Conservation (phyloP, 2,888 invertebrate species). For the Pasiphila rectangulata region DNA sequence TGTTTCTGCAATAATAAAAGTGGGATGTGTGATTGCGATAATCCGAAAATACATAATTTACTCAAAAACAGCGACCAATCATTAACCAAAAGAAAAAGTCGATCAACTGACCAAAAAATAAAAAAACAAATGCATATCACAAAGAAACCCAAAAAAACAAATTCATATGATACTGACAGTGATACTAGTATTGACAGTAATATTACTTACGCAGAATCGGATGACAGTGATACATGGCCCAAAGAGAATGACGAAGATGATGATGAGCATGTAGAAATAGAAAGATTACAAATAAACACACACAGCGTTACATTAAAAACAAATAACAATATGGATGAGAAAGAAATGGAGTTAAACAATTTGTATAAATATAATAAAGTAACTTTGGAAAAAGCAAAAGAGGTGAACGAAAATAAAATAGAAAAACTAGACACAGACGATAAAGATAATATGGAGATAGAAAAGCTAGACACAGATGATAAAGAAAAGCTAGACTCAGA, state of each 20-base stretch:
- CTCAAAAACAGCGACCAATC: constrained; percentile 2
- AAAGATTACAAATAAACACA: constrained; percentile 11
- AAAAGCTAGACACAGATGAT: constrained; percentile 14
- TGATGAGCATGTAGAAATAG: constrained; percentile 7
- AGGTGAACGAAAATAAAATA: constrained; percentile 12
- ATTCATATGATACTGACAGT: constrained; percentile 6
- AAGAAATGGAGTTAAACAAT: constrained; percentile 9
- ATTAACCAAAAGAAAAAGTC: too few species aligned
- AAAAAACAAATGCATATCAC: too few species aligned
- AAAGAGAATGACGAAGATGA: constrained; percentile 11
- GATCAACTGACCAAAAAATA: too few species aligned
- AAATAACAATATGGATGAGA: constrained; percentile 11
- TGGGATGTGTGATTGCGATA: constrained; percentile 18
- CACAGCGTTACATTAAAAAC: constrained; percentile 7
- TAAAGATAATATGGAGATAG: constrained; percentile 10
- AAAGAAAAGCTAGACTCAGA: constrained; percentile 3
- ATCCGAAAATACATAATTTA: constrained; percentile 15
- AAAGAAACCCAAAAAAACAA: not conserved
- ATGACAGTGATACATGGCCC: constrained; percentile 12
- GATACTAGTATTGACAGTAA: constrained; percentile 10
- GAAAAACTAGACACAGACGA: constrained; percentile 9
- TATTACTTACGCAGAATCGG: constrained; percentile 10
- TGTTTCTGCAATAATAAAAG: constrained; percentile 21
- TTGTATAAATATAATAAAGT: too few species aligned
- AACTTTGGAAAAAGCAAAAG: constrained; percentile 8